phyloP scores from a whole-genome alignment of 2,113 vertebrate genomes.

The Motacilla alba region DNA sequence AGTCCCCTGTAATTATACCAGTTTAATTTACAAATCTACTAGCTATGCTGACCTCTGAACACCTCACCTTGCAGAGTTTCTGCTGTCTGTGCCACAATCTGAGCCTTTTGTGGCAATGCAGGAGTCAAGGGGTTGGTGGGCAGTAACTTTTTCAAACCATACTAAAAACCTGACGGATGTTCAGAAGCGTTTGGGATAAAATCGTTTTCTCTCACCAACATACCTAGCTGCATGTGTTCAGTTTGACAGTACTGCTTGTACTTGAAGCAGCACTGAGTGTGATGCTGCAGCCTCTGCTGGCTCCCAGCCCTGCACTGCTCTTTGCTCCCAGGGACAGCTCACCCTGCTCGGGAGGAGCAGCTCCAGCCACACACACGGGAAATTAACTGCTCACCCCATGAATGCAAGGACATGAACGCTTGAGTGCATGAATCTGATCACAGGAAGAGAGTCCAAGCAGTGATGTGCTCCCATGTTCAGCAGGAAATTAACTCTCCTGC shows the following conservation, averaged over 20 bases:
- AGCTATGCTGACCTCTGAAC: background rate
- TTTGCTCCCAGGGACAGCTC: background rate
- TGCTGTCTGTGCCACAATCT: background rate
- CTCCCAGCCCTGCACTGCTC: background rate
- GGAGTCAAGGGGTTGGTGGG: background rate
- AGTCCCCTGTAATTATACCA: background rate
- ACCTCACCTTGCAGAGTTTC: background rate
- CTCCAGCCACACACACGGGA: background rate
- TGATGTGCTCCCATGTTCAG: background rate
- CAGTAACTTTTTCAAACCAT: background rate
- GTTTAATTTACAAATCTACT: background rate
- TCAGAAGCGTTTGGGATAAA: background rate
- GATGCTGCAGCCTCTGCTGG: background rate
- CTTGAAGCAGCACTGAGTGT: background rate
- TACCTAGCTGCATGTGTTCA: background rate
- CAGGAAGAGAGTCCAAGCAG: background rate
- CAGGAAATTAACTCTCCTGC: conserved; percentile 39
- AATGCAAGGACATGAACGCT: background rate
- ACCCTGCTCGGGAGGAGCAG: background rate
- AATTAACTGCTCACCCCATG: background rate
- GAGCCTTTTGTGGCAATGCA: background rate
- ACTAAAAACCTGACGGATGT: background rate
- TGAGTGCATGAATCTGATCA: background rate
- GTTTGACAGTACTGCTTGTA: background rate
- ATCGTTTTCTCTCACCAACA: background rate